Conservation (phyloP, 1,140 invertebrate species). For the Zophobas atratus region DNA sequence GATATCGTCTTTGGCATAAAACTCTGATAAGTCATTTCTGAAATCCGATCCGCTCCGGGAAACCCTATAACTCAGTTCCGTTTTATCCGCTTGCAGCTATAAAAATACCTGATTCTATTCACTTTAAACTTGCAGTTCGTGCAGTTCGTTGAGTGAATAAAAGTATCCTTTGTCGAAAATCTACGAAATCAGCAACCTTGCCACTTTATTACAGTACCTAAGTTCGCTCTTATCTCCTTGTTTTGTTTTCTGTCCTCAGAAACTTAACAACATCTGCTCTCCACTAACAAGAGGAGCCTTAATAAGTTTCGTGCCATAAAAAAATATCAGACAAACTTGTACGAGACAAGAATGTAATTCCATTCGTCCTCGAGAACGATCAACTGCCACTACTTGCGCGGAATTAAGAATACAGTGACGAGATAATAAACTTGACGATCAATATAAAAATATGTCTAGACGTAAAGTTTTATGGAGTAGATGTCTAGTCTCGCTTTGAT, state of each 20-base stretch:
- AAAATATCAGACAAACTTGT: slow-evolving; percentile 2
- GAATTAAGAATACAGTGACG: slow-evolving; percentile 15
- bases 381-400: slow-evolving; percentile 9
- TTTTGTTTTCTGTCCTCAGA: not conserved
- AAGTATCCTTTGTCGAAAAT: not conserved
- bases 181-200: not conserved
- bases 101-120: too few relatives aligned
- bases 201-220: not conserved
- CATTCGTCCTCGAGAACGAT: not conserved
- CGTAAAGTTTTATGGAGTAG: slow-evolving; percentile 35
- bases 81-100: too few relatives aligned
- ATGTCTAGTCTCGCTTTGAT: slow-evolving; percentile 1
- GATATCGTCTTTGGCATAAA: too few relatives aligned
- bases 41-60: too few relatives aligned
- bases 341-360: not conserved
- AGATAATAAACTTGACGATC: slow-evolving; percentile 27
- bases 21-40: too few relatives aligned
- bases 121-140: too few relatives aligned
- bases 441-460: slow-evolving; percentile 37
- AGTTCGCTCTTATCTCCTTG: not conserved
- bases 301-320: not conserved
- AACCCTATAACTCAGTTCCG: too few relatives aligned
- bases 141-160: too few relatives aligned
- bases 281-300: not conserved
- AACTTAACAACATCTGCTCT: too few relatives aligned